Percentiles rank a stretch among this genome's conserved stretches.
Evolutionary conservation across 2,113 vertebrate genomes (phyloP).

Genomic region (Emydocephalus ijimae): DNA sequence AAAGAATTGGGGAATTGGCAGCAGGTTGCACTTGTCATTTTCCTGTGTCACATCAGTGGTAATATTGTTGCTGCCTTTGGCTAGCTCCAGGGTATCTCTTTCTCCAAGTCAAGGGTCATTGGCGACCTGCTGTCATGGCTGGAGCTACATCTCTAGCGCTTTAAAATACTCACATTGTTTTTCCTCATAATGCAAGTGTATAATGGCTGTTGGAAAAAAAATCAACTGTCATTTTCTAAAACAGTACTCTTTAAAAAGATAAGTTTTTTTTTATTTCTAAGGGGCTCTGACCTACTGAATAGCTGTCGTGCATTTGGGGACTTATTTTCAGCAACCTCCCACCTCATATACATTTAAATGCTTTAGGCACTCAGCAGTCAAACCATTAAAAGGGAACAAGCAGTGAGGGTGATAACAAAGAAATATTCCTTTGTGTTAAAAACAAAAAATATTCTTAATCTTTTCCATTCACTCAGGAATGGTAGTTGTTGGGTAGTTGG

Average conservation of each 20-base stretch:
- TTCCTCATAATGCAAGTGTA: accelerated
- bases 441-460: not conserved
- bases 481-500: not conserved
- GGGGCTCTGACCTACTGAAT: not conserved
- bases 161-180: constrained; percentile 15
- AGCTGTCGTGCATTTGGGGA: constrained; percentile 14
- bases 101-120: not conserved
- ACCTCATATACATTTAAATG: not conserved
- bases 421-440: constrained; percentile 11
- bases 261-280: constrained; percentile 32
- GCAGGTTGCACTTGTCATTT: constrained; percentile 12
- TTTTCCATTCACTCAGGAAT: not conserved
- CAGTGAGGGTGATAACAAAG: not conserved
- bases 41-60: not conserved
- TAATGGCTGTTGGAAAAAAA: not conserved
- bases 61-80: not conserved
- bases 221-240: constrained; percentile 41
- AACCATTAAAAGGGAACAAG: not conserved
- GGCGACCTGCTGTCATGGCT: not conserved
- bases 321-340: constrained; percentile 7
- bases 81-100: not conserved
- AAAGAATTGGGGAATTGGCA: constrained; percentile 6
- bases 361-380: not conserved
- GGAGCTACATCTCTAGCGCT: constrained; percentile 11
- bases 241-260: constrained; percentile 35